Evolutionary conservation across 2,113 vertebrate genomes (phyloP).

Genomic region (Nannospalax galili): DNA sequence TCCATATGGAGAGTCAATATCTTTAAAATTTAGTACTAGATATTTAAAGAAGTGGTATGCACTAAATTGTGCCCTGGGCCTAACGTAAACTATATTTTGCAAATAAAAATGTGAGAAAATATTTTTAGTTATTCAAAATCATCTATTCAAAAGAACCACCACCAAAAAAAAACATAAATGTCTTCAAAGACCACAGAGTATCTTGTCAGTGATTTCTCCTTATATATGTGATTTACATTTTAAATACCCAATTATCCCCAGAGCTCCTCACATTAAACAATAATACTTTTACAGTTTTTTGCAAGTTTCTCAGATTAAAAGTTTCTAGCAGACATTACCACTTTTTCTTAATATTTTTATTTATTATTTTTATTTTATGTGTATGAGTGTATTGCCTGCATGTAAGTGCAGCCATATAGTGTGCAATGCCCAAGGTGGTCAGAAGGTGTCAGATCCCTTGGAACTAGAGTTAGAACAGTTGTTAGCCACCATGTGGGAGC

Average conservation of each 20-base stretch:
- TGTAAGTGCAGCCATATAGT: too few relatives aligned
- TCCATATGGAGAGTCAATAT: background rate
- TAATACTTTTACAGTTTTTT: background rate
- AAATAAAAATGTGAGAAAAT: constrained; percentile 37
- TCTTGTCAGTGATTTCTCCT: background rate
- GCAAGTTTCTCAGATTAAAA: background rate
- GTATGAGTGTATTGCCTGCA: too few relatives aligned
- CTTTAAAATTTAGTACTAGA: constrained; percentile 27
- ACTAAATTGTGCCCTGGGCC: background rate
- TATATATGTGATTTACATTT: constrained; percentile 3
- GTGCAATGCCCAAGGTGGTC: too few relatives aligned
- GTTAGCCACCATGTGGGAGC: too few relatives aligned
- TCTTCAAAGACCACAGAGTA: background rate
- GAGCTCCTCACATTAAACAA: background rate
- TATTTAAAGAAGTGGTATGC: background rate
- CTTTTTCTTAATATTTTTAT: constrained; percentile 22
- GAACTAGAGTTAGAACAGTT: too few relatives aligned
- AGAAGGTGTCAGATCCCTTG: too few relatives aligned
- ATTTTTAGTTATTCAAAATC: constrained; percentile 9
- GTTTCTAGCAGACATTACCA: constrained; percentile 6
- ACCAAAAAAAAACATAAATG: background rate
- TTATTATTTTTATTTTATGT: background rate
- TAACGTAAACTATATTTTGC: constrained; percentile 4
- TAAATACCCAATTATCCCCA: constrained; percentile 32
- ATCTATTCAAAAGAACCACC: background rate